These are phyloP conservation scores for Halcyon leucocephala DNA, from an alignment of 2,797 vertebrate genomes.

Conservation along the genomic window DNA sequence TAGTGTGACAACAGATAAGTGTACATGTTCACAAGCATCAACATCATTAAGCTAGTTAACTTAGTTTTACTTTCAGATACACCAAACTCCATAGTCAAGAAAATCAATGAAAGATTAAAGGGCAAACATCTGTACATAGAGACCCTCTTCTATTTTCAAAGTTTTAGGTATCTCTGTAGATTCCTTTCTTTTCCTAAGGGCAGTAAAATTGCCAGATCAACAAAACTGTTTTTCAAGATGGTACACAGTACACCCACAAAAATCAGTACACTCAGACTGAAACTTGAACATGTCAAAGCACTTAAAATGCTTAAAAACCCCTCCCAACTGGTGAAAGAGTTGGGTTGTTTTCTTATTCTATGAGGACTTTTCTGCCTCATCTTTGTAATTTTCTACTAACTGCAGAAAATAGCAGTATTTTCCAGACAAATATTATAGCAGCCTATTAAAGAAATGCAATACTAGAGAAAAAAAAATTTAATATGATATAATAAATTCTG, in stretches of 20 bases:
- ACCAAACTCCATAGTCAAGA: background rate
- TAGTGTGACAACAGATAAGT: no score
- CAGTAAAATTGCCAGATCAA: background rate
- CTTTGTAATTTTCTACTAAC: background rate
- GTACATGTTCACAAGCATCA: background rate
- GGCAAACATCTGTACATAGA: background rate
- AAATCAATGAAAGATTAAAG: background rate
- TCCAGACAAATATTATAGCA: background rate
- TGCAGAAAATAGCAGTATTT: background rate
- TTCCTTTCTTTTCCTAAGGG: background rate
- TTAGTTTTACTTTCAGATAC: background rate
- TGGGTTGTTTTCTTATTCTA: fast-evolving
- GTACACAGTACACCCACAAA: background rate
- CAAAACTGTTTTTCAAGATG: background rate
- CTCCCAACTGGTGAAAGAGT: background rate
- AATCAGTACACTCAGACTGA: background rate
- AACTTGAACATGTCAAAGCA: background rate
- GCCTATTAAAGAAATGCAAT: background rate
- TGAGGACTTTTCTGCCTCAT: background rate
- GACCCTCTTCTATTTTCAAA: background rate
- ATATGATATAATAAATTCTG: background rate
- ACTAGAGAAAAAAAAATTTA: background rate
- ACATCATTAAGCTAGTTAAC: background rate
- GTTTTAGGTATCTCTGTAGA: background rate
- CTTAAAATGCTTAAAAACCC: background rate